These are phyloP conservation scores for Piprites chloris DNA, from an alignment of 2,113 vertebrate species.

Conservation along the genomic window DNA sequence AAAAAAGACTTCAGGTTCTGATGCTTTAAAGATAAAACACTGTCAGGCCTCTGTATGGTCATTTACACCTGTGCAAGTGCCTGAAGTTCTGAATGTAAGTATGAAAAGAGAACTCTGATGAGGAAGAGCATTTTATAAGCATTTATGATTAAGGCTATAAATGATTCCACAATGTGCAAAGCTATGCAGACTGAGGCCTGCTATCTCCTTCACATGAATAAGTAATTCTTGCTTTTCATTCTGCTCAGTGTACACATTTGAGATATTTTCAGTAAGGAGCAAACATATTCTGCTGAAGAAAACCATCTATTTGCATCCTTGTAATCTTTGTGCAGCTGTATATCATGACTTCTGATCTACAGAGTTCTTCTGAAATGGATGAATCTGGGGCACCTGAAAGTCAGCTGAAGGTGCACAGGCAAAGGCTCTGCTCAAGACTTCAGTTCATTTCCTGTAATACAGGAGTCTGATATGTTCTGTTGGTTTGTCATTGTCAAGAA, in stretches of 20 bases:
- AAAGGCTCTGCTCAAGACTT: not conserved
- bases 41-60: not conserved
- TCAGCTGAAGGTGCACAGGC: not conserved
- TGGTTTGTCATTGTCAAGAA: constrained; percentile 20
- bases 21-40: not conserved
- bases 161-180: constrained; percentile 19
- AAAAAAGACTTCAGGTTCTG: not conserved
- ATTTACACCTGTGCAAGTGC: not conserved
- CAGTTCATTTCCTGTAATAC: constrained; percentile 5
- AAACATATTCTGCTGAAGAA: constrained; percentile 23
- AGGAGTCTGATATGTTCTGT: not conserved
- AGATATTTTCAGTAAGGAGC: constrained; percentile 56
- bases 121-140: not conserved
- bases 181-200: not conserved
- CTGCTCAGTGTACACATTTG: constrained; percentile 20
- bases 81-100: not conserved
- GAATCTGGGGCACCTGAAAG: constrained; percentile 16
- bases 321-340: constrained; percentile 21
- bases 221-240: constrained; percentile 50
- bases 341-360: constrained; percentile 19
- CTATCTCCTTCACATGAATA: constrained; percentile 18
- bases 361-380: constrained; percentile 27
- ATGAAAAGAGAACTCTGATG: not conserved
- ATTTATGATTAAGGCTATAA: constrained; percentile 21
- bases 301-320: constrained; percentile 24